Conservation (phyloP, 1,140 invertebrate genomes). For the Daktulosphaira vitifoliae region DNA sequence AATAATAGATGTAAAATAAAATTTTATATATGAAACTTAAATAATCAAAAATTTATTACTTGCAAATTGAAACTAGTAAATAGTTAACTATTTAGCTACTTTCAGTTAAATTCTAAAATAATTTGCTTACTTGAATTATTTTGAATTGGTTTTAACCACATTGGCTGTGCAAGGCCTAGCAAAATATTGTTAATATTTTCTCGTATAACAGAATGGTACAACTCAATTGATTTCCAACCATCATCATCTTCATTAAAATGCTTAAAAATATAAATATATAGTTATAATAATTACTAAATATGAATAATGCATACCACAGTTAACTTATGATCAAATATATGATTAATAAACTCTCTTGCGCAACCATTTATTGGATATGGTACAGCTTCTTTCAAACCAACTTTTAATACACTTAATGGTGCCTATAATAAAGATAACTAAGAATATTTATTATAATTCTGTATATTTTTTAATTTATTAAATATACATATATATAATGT, state of each 20-base stretch:
- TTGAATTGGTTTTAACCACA: neutral
- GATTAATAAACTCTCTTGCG: neutral
- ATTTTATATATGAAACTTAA: too few species aligned
- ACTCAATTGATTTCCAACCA: slow-evolving; percentile 11
- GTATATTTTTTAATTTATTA: too few species aligned
- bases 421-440: neutral
- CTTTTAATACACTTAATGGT: slow-evolving; percentile 18
- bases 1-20: too few species aligned
- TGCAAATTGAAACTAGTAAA: too few species aligned
- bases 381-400: slow-evolving; percentile 3
- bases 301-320: neutral
- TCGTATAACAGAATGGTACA: neutral
- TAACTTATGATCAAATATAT: neutral
- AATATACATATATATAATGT: too few species aligned
- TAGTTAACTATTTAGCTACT: too few species aligned
- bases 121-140: neutral
- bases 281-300: neutral
- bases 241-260: neutral
- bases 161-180: neutral
- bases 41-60: too few species aligned
- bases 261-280: slow-evolving; percentile 5
- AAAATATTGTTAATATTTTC: slow-evolving; percentile 15
- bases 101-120: too few species aligned
- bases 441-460: too few species aligned
- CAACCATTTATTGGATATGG: neutral